These are phyloP conservation scores for Ceyx erithaca DNA, from an alignment of 2,797 vertebrate genomes.

Conservation along the genomic window DNA sequence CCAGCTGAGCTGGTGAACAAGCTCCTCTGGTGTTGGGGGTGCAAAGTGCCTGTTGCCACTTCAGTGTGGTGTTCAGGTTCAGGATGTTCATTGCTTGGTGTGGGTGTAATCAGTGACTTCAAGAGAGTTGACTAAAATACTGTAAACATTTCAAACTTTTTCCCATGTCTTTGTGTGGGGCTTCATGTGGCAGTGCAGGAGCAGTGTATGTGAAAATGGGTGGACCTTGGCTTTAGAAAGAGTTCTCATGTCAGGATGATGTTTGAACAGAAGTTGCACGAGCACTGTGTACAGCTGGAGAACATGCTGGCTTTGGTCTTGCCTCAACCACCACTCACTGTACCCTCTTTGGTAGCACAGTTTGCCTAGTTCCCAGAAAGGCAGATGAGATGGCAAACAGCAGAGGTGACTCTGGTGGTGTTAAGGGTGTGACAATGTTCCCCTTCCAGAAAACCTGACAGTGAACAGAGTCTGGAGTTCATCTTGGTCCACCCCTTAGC, in stretches of 20 bases:
- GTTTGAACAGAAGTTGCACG: not conserved
- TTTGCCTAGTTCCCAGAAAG: not conserved
- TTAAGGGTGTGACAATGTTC: not conserved
- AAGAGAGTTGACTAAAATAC: not conserved
- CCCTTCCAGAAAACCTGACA: not conserved
- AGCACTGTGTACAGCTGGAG: not conserved
- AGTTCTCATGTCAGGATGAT: fast-evolving
- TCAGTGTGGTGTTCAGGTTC: not conserved
- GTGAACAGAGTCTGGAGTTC: not conserved
- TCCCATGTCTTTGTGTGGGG: not conserved
- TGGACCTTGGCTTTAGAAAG: not conserved
- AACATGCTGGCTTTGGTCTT: not conserved
- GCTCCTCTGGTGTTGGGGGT: fast-evolving
- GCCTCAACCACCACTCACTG: fast-evolving
- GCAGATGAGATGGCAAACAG: not conserved
- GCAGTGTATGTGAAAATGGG: fast-evolving
- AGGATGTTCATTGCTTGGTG: not conserved
- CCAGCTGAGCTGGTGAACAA: not conserved
- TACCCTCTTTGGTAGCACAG: not conserved
- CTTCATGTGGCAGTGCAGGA: not conserved
- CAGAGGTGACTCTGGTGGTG: not conserved
- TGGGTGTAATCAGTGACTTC: not conserved
- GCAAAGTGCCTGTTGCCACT: not conserved
- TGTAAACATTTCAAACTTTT: not conserved
- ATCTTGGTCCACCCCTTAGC: not conserved